phyloP scores from a whole-genome alignment of 2,888 invertebrate species.

The Dryomyza anilis region DNA sequence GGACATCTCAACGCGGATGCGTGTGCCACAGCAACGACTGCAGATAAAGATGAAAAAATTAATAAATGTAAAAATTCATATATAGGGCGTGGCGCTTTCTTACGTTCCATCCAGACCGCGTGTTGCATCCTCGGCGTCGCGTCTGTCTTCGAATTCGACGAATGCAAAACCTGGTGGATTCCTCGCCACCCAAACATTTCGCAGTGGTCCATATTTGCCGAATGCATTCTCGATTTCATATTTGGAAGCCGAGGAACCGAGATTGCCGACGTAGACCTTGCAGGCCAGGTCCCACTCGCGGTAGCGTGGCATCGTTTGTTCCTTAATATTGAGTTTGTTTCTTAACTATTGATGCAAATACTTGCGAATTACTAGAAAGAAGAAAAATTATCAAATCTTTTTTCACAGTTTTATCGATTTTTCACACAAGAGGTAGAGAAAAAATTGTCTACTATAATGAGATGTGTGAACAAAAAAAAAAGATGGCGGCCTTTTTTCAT shows the following conservation, averaged over 20 bases:
- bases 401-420: not conserved
- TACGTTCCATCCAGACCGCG: conserved; percentile 81
- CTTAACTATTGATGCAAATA: conserved; percentile 18
- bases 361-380: not conserved
- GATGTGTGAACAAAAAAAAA: not conserved
- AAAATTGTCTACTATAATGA: no score
- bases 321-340: conserved; percentile 10
- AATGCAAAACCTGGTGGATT: conserved; percentile 91
- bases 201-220: conserved; percentile 80
- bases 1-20: conserved; percentile 92
- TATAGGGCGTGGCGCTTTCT: conserved; percentile 53
- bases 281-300: conserved; percentile 83
- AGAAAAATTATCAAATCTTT: not conserved
- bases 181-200: conserved; percentile 90
- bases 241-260: conserved; percentile 85
- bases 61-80: not conserved
- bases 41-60: conserved; percentile 33
- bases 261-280: conserved; percentile 88
- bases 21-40: conserved; percentile 85
- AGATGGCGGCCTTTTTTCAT: conserved; percentile 15
- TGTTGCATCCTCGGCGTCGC: conserved; percentile 85
- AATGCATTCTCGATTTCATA: conserved; percentile 85
- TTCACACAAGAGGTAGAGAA: conserved; percentile 3
- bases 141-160: conserved; percentile 83
- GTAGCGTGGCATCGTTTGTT: conserved; percentile 58